These are phyloP conservation scores for Clarias laeviceps DNA, from an alignment of 2,797 vertebrate genomes.

Conservation along the genomic window DNA sequence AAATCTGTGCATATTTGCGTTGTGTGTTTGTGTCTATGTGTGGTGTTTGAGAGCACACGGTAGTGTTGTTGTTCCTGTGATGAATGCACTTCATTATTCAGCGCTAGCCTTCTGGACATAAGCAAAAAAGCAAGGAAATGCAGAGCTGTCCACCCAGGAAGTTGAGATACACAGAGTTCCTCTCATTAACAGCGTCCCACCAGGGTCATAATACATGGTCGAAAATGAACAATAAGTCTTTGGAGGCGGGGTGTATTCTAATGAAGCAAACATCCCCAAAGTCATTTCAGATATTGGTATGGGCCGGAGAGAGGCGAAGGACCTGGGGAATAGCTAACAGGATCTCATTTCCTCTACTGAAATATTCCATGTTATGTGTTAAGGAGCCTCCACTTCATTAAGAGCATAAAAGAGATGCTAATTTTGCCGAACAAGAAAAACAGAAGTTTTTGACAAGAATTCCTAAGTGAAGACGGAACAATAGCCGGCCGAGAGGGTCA, in stretches of 20 bases:
- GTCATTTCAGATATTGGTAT: constrained; percentile 80
- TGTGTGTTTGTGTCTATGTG: constrained; percentile 20
- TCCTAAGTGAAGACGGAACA: constrained; percentile 49
- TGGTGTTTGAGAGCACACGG: constrained; percentile 33
- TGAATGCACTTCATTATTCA: constrained; percentile 75
- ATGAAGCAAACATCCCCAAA: constrained; percentile 76
- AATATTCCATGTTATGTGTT: constrained; percentile 73
- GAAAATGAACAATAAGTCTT: constrained; percentile 71
- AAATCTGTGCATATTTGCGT: constrained; percentile 14
- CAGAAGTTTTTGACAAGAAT: constrained; percentile 56
- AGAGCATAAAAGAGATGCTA: constrained; percentile 69
- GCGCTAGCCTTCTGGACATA: constrained; percentile 65
- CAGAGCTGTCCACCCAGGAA: constrained; percentile 78
- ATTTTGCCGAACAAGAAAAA: constrained; percentile 71
- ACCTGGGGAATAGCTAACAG: constrained; percentile 70
- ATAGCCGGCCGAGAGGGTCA: background rate
- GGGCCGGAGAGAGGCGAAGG: constrained; percentile 63
- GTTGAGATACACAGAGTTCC: constrained; percentile 74
- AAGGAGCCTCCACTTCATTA: constrained; percentile 75
- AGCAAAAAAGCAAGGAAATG: constrained; percentile 71
- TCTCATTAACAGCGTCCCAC: constrained; percentile 76
- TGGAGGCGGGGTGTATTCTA: constrained; percentile 72
- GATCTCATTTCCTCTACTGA: constrained; percentile 76
- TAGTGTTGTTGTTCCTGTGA: constrained; percentile 63
- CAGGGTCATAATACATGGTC: constrained; percentile 76